phyloP scores from a whole-genome alignment of 2,888 invertebrate genomes.

The Sinhomidia bicolor region DNA sequence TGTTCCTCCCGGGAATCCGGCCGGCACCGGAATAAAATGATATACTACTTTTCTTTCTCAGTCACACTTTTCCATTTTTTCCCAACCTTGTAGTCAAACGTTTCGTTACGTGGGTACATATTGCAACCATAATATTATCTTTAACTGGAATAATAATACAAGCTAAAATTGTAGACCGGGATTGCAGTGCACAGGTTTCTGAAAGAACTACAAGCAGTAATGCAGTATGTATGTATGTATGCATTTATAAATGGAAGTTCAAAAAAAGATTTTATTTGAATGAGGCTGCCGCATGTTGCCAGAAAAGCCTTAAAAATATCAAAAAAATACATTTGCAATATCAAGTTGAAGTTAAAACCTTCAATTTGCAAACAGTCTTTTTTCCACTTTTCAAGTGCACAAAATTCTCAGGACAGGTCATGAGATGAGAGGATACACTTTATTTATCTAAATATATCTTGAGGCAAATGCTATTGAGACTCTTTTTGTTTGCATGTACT shows the following conservation, averaged over 20 bases:
- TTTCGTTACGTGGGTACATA: background rate
- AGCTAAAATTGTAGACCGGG: no score
- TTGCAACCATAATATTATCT: no score
- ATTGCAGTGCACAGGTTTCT: no score
- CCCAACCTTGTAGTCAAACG: background rate
- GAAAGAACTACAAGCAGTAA: background rate
- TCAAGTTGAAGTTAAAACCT: background rate
- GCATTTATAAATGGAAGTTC: background rate
- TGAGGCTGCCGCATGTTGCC: conserved; percentile 1
- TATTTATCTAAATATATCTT: background rate
- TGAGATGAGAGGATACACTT: background rate
- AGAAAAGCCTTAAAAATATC: no score
- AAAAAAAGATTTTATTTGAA: conserved; percentile 14
- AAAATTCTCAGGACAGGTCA: background rate
- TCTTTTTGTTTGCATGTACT: no score
- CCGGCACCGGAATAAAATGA: conserved; percentile 42
- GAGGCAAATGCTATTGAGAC: no score
- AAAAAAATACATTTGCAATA: background rate
- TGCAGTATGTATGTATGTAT: background rate
- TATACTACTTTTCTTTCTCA: conserved; percentile 8
- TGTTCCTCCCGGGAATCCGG: no score
- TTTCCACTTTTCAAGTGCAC: conserved; percentile 36
- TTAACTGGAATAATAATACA: no score
- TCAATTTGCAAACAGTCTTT: background rate
- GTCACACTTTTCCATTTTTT: background rate